Evolutionary conservation across 92 coral and sea anemone genomes (phyloP).

Genomic region (Meandrina meandrites): DNA sequence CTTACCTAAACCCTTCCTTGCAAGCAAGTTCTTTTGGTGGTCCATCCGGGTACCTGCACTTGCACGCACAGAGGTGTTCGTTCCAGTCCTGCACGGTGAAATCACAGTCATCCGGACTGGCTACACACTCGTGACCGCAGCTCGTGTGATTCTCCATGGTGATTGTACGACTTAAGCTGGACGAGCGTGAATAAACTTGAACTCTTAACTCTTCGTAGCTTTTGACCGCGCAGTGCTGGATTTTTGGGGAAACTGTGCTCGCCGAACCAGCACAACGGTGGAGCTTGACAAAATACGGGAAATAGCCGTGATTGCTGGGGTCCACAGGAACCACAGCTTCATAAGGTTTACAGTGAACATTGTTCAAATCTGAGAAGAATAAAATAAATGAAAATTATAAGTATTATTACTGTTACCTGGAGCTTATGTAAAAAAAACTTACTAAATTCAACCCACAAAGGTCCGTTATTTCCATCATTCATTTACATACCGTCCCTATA

Average conservation of each 20-base stretch:
- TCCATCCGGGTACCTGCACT: constrained; percentile 50
- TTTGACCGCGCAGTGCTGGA: constrained; percentile 61
- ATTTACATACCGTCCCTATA: no score
- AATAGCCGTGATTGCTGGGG: constrained; percentile 52
- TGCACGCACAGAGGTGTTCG: constrained; percentile 42
- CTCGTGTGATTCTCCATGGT: constrained; percentile 64
- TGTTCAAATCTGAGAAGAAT: not conserved
- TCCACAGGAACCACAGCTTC: constrained; percentile 70
- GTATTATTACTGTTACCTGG: not conserved
- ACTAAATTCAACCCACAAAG: no score
- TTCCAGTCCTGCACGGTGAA: constrained; percentile 49
- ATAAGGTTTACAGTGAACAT: constrained; percentile 38
- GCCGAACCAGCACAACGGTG: constrained; percentile 80
- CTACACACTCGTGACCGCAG: constrained; percentile 63
- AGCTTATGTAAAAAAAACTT: no score
- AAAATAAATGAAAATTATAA: not conserved
- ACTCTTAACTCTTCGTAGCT: constrained; percentile 33
- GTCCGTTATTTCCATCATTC: no score
- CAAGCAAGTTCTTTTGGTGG: constrained; percentile 46
- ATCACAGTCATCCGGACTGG: constrained; percentile 57
- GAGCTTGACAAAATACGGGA: constrained; percentile 72
- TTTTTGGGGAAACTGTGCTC: constrained; percentile 36
- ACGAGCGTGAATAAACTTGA: constrained; percentile 2
- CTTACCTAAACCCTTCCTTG: constrained; percentile 36
- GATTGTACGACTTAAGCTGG: not conserved